Conservation (phyloP, 2,888 invertebrate genomes). For the Philereme vetulata region DNA sequence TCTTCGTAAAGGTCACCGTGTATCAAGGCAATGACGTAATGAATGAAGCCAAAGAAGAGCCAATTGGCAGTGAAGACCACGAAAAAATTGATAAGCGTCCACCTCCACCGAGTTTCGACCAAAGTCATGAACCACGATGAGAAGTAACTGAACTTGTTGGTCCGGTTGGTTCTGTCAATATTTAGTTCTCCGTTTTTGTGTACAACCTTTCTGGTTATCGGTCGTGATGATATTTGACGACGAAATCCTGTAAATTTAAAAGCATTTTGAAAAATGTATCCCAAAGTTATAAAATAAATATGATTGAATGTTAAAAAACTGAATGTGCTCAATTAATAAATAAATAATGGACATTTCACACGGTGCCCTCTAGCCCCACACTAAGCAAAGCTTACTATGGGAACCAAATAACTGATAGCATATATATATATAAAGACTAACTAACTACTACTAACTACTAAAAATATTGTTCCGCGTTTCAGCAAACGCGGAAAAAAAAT, state of each 20-base stretch:
- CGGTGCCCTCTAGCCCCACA: too few species aligned
- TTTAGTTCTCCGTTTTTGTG: constrained; percentile 95
- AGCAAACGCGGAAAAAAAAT: too few species aligned
- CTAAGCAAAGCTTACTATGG: too few species aligned
- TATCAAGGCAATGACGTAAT: constrained; percentile 95
- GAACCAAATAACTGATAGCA: too few species aligned
- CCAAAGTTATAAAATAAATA: too few species aligned
- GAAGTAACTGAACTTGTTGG: constrained; percentile 83
- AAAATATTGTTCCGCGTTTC: too few species aligned
- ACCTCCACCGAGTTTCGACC: constrained; percentile 95
- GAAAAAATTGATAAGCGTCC: constrained; percentile 94
- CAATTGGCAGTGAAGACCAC: constrained; percentile 93
- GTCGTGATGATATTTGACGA: constrained; percentile 37
- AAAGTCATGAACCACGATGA: constrained; percentile 92
- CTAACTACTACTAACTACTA: too few species aligned
- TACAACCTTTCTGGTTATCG: constrained; percentile 83
- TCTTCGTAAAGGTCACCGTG: constrained; percentile 93
- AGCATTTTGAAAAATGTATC: too few species aligned
- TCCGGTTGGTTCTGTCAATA: constrained; percentile 87
- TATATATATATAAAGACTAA: too few species aligned
- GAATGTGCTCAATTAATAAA: too few species aligned
- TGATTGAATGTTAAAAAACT: too few species aligned
- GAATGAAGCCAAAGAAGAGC: constrained; percentile 94
- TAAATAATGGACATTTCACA: too few species aligned
- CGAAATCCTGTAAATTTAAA: constrained; percentile 38